Evolutionary conservation across 2,888 invertebrate species (phyloP), one percentile per base, ranked within the genome.

Genomic region (Mesoligia furuncula): DNA sequence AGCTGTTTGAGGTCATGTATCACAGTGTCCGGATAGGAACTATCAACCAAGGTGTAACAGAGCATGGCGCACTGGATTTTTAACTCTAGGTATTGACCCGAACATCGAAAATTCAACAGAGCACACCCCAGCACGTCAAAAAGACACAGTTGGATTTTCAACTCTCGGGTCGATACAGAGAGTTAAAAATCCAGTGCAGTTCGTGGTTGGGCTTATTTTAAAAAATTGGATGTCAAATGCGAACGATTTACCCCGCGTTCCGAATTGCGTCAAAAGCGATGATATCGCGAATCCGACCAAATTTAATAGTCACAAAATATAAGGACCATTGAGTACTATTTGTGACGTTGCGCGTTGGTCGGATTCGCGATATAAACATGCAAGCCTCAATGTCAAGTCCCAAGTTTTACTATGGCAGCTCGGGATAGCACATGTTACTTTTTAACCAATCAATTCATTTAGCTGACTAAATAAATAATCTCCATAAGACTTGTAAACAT

Each of bases 401-500:
- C 54, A 1, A 65, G 17, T 45, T 76, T 15, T 31, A 20, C 8
- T 24, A 57, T 11, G 0, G 9, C 17, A 66, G 31, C 54, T 69
- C 17, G 17, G 48, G 39, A 51, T n/a, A 69, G 6, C 5, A 51
- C 5, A 48, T 31, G 24, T 54, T n/a, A 11, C 6, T 24, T 54
- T 68, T 6, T 15, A 51, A 36, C 3, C 11, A 54, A 69, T 57
- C 57, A 69, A 36, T 75, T 45, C 2, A 67, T 70, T 48, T 70
- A 45, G 2, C 42, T 57, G 51, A 65, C 79, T 61, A 66, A 11
- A 61, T 42, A 79, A 86, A 83, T 15, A 68, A 74, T 59, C 0
- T 13, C 39, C 27, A 17, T 2, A 68, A 45, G 39, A 73, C 67
- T 39, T 73, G 36, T 57, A 36, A 88, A 78, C 79, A 80, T 75